Conservation (phyloP, 2,888 invertebrate species). For the Rhamnusium bicolor region DNA sequence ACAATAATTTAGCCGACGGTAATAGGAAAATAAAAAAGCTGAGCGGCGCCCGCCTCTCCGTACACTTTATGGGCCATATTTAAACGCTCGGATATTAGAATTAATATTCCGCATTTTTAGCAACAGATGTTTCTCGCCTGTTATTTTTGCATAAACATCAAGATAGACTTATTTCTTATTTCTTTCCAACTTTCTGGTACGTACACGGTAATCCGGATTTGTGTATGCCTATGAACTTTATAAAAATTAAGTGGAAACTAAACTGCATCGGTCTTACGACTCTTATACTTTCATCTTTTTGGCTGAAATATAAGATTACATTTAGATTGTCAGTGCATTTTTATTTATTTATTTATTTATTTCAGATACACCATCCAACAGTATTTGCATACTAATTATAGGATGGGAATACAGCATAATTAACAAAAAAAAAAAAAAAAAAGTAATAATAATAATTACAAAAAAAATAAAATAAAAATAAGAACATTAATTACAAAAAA, state of each 20-base stretch:
- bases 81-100: conserved; percentile 63
- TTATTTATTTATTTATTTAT: too few relatives aligned
- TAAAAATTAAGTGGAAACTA: conserved; percentile 5
- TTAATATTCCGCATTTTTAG: conserved; percentile 68
- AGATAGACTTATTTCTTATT: conserved; percentile 35
- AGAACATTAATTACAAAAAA: too few relatives aligned
- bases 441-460: too few relatives aligned
- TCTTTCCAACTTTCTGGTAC: conserved; percentile 20
- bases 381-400: too few relatives aligned
- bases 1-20: conserved; percentile 69
- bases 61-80: conserved; percentile 62
- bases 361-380: too few relatives aligned
- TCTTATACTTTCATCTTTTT: too few relatives aligned
- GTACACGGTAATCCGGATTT: conserved; percentile 16
- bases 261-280: conserved; percentile 1
- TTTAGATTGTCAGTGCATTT: too few relatives aligned
- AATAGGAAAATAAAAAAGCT: conserved; percentile 69
- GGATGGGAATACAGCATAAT: too few relatives aligned
- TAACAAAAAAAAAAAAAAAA: too few relatives aligned
- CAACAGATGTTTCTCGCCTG: conserved; percentile 65
- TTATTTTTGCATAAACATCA: conserved; percentile 60
- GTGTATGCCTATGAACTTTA: background rate
- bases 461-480: too few relatives aligned
- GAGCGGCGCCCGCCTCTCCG: conserved; percentile 51
- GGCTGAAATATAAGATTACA: too few relatives aligned